Percentiles rank a stretch among this genome's conserved stretches.
Conservation (phyloP, 2,797 vertebrate genomes). For the Dicrostonyx torquatus region DNA sequence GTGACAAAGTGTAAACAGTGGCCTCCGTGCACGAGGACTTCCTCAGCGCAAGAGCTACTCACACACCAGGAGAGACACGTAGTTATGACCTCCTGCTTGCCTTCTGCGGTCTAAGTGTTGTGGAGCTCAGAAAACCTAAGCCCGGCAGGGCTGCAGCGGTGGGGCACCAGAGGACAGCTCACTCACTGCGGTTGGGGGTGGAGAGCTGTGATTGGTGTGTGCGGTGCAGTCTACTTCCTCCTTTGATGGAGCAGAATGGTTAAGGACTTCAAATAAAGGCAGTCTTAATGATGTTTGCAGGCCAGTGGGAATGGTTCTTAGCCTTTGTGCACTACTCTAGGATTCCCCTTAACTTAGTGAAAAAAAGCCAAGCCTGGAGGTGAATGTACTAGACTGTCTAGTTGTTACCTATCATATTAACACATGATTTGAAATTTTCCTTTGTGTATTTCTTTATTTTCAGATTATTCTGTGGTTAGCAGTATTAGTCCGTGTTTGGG, state of each 20-base stretch:
- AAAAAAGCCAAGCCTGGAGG: background rate
- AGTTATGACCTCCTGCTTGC: background rate
- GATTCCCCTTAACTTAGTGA: conserved; percentile 6
- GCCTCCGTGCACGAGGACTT: background rate
- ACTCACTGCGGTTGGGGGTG: background rate
- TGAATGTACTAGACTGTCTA: conserved; percentile 35
- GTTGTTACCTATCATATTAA: conserved; percentile 1
- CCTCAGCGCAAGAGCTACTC: conserved; percentile 25
- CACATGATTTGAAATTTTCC: conserved; percentile 19
- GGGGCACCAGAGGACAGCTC: conserved; percentile 36
- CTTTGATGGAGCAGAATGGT: background rate
- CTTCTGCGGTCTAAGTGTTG: background rate
- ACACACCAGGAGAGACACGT: background rate
- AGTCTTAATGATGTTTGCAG: background rate
- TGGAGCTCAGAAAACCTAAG: conserved; percentile 16
- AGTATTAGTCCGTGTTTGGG: background rate
- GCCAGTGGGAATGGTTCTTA: conserved; percentile 10
- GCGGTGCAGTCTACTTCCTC: background rate
- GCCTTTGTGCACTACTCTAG: conserved; percentile 11
- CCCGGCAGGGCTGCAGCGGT: background rate
- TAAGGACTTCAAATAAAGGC: background rate
- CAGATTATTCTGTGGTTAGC: background rate
- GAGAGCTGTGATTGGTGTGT: background rate
- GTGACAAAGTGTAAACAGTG: background rate
- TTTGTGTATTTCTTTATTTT: conserved; percentile 51